phyloP scores from a whole-genome alignment of 2,113 vertebrate species.

The Poecilia latipinna region DNA sequence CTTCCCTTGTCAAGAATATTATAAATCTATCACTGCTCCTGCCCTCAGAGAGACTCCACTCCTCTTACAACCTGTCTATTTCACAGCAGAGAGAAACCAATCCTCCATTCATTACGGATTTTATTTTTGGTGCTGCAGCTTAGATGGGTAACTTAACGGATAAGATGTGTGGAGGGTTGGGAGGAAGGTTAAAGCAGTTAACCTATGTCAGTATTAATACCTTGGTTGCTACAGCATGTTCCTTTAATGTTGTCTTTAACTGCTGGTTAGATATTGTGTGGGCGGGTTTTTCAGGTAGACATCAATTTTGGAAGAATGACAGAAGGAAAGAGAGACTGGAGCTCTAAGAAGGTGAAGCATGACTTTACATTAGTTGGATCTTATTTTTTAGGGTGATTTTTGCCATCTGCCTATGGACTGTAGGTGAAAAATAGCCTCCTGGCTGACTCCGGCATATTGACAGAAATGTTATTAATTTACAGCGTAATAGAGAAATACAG shows the following conservation, averaged over 20 bases:
- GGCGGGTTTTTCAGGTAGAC: conserved; percentile 26
- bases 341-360: no score
- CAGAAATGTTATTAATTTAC: no score
- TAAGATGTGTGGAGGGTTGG: conserved; percentile 40
- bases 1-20: conserved; percentile 24
- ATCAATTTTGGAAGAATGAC: conserved; percentile 52
- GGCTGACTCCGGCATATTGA: no score
- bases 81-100: not conserved
- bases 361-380: no score
- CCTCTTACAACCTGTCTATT: not conserved
- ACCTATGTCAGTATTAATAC: conserved; percentile 65
- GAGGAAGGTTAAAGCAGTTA: conserved; percentile 41
- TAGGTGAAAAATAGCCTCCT: no score
- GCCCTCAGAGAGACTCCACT: not conserved
- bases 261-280: conserved; percentile 29
- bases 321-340: conserved; percentile 21
- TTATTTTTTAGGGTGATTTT: no score
- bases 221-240: conserved; percentile 38
- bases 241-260: conserved; percentile 27
- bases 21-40: not conserved
- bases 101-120: conserved; percentile 8
- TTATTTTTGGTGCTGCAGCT: not conserved
- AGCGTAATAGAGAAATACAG: no score
- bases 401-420: no score
- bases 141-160: conserved; percentile 38